Base-by-base conservation (phyloP, 2,888 invertebrate genomes). In the Himalopsyche kuldschensis region DNA sequence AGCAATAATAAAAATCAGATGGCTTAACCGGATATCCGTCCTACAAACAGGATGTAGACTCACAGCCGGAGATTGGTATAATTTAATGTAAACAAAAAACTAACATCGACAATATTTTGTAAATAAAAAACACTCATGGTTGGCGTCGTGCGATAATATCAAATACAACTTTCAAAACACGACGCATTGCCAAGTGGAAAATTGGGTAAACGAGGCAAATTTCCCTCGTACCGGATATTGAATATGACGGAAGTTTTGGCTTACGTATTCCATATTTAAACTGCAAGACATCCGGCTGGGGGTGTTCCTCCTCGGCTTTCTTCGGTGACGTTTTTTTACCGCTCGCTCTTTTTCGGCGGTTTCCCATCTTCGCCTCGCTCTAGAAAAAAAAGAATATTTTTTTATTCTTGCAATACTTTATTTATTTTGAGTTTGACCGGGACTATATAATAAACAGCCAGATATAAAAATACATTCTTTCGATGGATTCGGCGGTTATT, bases 251-350 rank as follows among this genome's bases (percentile, higher is more conserved):
- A 55, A 55, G 55, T 55, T n/a, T 55, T 20, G 30, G 82, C 86
- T 86, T 79, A 86, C 86, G 86, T 82, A 86, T 86, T 84, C 86
- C 86, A 84, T 85, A 85, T 85, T 85, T 86, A 81, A 86, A 85
- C 81, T 86, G 86, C 55, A 86, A 83, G 35, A 86, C 85, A 80
- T 86, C 86, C 75, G 86, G 86, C 47, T 78, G 86, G 15, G 81
- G 85, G 11, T 83, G 69, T 31, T 83, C 55, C 41, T 76, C 78
- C 8, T 35, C 35, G 4, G 78, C 31, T 41, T 75, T 78, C 20
- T 41, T 77, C 24, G 78, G 79, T 15, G 79, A 79, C 5, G 48
- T 79, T 32, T 82, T 82, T 31, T 48, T 84, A n/a, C 80, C 76
- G 3, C 79, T 76, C 31, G 82, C 32, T 31, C 75, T 75, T 48